Evolutionary conservation across 2,888 invertebrate species (phyloP).

Genomic region (Chrysomela aeneicollis): DNA sequence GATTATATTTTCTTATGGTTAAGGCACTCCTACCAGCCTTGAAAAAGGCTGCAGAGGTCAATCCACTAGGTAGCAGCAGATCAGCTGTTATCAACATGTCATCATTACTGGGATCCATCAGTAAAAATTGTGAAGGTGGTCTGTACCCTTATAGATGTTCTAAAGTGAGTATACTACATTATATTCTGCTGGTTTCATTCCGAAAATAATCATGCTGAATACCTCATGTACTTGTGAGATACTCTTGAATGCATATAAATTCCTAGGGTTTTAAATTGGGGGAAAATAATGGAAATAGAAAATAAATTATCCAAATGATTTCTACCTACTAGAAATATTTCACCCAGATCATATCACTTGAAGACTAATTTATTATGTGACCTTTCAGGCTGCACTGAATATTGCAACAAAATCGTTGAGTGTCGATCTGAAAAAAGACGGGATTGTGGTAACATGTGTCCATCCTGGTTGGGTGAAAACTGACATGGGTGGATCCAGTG

Average conservation of each 20-base stretch:
- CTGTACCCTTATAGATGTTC: conserved; percentile 87
- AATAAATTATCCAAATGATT: neutral
- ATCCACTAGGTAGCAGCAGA: conserved; percentile 68
- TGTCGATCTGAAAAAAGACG: conserved; percentile 77
- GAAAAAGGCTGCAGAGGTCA: conserved; percentile 71
- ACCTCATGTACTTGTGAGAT: neutral
- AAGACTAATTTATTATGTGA: too few species aligned
- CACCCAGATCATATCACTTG: too few species aligned
- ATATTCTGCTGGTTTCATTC: neutral
- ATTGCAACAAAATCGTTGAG: conserved; percentile 87
- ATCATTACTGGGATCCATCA: conserved; percentile 82
- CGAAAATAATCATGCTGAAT: conserved; percentile 10
- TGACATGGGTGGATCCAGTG: conserved; percentile 85
- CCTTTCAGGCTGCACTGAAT: conserved; percentile 79
- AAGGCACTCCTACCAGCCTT: conserved; percentile 78
- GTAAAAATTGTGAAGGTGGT: conserved; percentile 77
- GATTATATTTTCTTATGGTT: conserved; percentile 45
- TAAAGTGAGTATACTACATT: conserved; percentile 69
- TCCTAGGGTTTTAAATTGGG: neutral
- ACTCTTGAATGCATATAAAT: neutral
- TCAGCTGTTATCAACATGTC: conserved; percentile 86
- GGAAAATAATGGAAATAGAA: too few species aligned
- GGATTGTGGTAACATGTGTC: conserved; percentile 76
- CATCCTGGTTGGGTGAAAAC: conserved; percentile 96
- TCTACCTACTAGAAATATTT: too few species aligned